phyloP scores from a whole-genome alignment of 2,888 invertebrate species.

The Amblyteles armatorius region DNA sequence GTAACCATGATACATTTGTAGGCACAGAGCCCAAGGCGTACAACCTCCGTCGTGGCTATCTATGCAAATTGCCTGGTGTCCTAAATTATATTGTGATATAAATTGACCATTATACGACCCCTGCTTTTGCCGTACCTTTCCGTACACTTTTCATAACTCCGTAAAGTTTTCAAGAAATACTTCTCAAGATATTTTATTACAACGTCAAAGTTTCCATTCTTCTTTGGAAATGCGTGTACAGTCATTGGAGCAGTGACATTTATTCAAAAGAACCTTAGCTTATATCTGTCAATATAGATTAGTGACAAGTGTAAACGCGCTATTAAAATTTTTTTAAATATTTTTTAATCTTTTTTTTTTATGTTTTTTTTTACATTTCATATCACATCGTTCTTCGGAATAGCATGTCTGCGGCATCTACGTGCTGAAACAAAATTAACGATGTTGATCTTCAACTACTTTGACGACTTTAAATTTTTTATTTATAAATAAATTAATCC shows the following conservation, averaged over 20 bases:
- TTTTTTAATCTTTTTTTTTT: neutral
- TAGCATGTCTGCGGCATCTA: neutral
- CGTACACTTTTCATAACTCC: constrained; percentile 21
- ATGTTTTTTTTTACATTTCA: neutral
- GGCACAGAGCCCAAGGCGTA: constrained; percentile 60
- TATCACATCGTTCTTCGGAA: neutral
- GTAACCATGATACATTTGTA: constrained; percentile 71
- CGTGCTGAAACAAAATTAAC: constrained; percentile 45
- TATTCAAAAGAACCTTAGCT: neutral
- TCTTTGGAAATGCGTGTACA: neutral
- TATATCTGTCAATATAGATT: neutral
- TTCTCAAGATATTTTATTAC: neutral
- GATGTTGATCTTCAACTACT: constrained; percentile 18
- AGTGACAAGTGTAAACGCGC: neutral
- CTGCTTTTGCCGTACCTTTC: constrained; percentile 27
- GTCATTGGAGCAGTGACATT: neutral
- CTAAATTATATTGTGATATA: constrained; percentile 43
- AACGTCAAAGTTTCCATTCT: constrained; percentile 16
- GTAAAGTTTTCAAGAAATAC: neutral
- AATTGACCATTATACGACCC: constrained; percentile 5
- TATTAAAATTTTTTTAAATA: neutral
- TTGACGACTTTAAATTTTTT: neutral
- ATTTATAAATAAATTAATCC: constrained; percentile 35
- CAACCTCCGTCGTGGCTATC: constrained; percentile 71
- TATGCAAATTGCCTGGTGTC: constrained; percentile 74